Evolutionary conservation across 2,797 vertebrate genomes (phyloP), one percentile per base, ranked within the genome.

Genomic region (Myotis daubentonii): DNA sequence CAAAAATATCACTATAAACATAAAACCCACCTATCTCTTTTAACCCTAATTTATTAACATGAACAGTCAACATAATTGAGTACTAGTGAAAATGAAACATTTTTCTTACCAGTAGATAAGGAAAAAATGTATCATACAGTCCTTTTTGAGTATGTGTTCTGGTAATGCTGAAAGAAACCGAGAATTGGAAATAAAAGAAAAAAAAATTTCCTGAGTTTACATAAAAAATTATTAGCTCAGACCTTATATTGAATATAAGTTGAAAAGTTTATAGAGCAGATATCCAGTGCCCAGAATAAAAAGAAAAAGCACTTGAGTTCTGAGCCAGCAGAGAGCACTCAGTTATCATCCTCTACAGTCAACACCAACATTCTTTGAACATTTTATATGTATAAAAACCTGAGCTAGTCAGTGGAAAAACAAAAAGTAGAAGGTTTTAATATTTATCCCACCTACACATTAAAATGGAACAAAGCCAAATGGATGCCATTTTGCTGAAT

Each of bases 31-130:
- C 20, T 68, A 49, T 92, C 36, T 41, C 23, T 84, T 66, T 76
- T 53, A 66, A n/a, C 71, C 60, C 38, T 57, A 76, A 62, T 92
- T 95, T 62, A 81, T 72, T 90, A 71, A 53, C 17, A 33, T 38
- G 65, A 93, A 38, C 72, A 90, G 30, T 93, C 44, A 75, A 25
- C 30, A 80, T 83, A 95, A 94, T 1, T 71, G 70, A 94, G 41
- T 70, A 65, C 20, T 65, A 75, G 19, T 62, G 16, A 15, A 53
- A 84, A 53, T 78, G 30, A 84, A 84, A 60, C 68, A 62, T 78
- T 95, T 95, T 95, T 68, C 62, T 92, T 94, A 47, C 80, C 47
- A 60, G 33, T 75, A 88, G 13, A 60, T 44, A 82, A 91, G 78
- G 68, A 87, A 93, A 87, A 93, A 81, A 62, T 79, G 33, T 81